Conservation (phyloP, 1,140 invertebrate genomes). For the Pogonomyrmex californicus region DNA sequence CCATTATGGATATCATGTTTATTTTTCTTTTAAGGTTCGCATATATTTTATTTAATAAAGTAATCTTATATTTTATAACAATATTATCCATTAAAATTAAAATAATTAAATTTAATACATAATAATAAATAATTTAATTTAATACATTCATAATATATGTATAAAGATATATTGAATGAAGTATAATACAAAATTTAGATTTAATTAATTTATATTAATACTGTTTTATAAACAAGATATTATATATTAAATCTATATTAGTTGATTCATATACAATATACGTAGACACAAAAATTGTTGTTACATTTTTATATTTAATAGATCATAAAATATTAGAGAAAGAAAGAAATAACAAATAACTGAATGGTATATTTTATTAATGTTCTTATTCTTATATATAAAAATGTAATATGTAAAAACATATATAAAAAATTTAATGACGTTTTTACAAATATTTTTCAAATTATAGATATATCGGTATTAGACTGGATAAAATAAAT, state of each 20-base stretch:
- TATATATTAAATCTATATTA: neutral
- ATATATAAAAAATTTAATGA: neutral
- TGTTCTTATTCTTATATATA: neutral
- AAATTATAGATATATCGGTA: slow-evolving; percentile 5
- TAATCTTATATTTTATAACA: too few relatives aligned
- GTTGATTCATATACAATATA: too few relatives aligned
- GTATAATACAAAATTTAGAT: neutral
- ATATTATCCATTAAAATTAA: too few relatives aligned
- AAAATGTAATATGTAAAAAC: too few relatives aligned
- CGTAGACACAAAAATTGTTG: neutral
- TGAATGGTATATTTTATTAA: neutral
- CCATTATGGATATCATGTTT: neutral
- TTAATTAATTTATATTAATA: neutral
- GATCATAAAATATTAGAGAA: neutral
- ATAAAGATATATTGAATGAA: too few relatives aligned
- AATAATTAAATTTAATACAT: too few relatives aligned
- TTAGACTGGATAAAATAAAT: slow-evolving; percentile 23
- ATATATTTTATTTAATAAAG: neutral
- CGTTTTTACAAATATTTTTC: neutral
- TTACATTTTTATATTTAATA: neutral
- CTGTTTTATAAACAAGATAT: neutral
- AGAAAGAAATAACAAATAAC: neutral
- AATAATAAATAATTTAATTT: neutral
- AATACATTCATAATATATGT: neutral
- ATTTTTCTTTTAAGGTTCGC: slow-evolving; percentile 1